Conservation (phyloP, 2,113 vertebrate genomes). For the Coptodon bakossiorum region DNA sequence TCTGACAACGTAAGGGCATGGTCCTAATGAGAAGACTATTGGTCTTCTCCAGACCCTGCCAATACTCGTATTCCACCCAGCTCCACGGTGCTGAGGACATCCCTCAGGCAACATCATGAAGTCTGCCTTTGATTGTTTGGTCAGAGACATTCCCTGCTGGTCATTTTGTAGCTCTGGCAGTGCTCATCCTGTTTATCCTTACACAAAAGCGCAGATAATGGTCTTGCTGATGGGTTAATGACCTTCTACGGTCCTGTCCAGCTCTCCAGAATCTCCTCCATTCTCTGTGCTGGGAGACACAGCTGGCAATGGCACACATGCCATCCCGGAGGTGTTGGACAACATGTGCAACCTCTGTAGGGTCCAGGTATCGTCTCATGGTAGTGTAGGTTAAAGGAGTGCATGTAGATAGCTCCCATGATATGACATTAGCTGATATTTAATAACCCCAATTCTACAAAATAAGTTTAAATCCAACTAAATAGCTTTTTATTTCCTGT, state of each 20-base stretch:
- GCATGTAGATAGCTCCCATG: background rate
- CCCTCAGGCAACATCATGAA: background rate
- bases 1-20: background rate
- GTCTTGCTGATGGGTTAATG: background rate
- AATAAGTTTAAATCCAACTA: background rate
- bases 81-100: background rate
- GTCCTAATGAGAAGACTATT: background rate
- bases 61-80: background rate
- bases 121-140: background rate
- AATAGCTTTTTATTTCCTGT: background rate
- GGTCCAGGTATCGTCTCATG: background rate
- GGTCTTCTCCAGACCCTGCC: background rate
- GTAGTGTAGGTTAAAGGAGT: background rate
- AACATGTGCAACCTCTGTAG: background rate
- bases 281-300: background rate
- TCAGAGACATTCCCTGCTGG: background rate
- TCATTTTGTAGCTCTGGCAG: background rate
- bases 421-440: background rate
- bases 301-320: background rate
- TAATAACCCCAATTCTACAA: background rate
- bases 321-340: background rate
- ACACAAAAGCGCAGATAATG: background rate
- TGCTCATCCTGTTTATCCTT: background rate
- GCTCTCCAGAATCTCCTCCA: background rate
- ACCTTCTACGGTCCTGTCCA: background rate